Percentiles rank a stretch among this genome's conserved stretches.
These are phyloP conservation scores for Aphrophora alni DNA, from an alignment of 2,888 invertebrate species.

Conservation along the genomic window DNA sequence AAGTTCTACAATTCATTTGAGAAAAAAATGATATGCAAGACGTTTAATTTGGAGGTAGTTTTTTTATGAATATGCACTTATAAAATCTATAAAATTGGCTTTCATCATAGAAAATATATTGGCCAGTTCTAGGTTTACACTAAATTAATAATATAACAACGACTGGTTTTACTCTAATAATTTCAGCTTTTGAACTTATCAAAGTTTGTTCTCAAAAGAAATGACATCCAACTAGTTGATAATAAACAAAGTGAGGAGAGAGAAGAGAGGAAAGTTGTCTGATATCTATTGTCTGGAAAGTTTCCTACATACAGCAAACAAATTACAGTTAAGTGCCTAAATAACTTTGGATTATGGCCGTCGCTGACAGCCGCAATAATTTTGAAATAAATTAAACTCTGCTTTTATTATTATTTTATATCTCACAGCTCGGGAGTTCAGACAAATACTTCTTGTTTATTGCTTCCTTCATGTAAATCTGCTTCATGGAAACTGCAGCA, in stretches of 20 bases:
- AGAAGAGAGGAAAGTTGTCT: neutral
- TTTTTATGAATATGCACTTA: too few species aligned
- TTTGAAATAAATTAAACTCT: conserved; percentile 3
- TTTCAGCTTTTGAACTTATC: too few species aligned
- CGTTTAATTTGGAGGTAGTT: too few species aligned
- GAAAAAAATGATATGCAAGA: too few species aligned
- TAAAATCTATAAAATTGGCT: too few species aligned
- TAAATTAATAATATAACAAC: too few species aligned
- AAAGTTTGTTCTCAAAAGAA: neutral
- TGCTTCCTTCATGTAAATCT: neutral
- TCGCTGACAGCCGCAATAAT: neutral
- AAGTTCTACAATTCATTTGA: too few species aligned
- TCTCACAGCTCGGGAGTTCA: neutral
- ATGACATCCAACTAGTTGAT: neutral
- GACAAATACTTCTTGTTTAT: neutral
- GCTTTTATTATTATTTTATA: neutral
- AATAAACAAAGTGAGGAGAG: neutral
- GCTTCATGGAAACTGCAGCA: neutral
- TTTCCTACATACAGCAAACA: neutral
- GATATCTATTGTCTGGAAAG: neutral
- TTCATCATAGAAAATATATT: too few species aligned
- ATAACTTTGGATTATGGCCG: neutral
- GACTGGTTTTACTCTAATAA: too few species aligned
- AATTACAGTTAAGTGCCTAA: neutral
- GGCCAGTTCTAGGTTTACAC: too few species aligned